Evolutionary conservation across 2,888 invertebrate species (phyloP), one percentile per base, ranked within the genome.

Genomic region (Parochlus steinenii): DNA sequence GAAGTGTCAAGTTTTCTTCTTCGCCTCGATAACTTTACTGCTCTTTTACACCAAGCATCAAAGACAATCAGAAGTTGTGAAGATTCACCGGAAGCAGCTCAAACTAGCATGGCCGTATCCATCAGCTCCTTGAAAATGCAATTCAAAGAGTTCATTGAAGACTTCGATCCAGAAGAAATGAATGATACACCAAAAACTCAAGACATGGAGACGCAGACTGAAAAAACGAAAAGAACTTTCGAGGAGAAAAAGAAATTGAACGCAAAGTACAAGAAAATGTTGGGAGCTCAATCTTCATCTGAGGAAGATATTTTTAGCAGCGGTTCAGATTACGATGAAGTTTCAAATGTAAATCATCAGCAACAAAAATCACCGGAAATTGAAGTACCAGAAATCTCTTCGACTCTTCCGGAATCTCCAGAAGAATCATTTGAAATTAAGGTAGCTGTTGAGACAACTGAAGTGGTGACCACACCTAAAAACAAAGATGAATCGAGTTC

Each of bases 221-320:
- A 19, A 23, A 19, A 7, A 11, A 20, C 14, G 20, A 31, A 31
- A 22, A 11, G 4, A 11, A 22, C 23, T 31, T 29, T 22, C 31
- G 18, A 31, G 18, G 19, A 31, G 12, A 25, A 11, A n/a, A 11
- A 7, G 11, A 17, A 31, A 20, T n/a, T 11, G 7, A 31, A 17
- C 11, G 31, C 18, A 31, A 19, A 7, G 11, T 11, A 4, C 18
- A 31, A 31, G 14, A 22, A 18, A 19, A 17, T 11, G 17, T n/a
- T 31, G 10, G 4, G 17, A 6, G 7, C 16, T 30, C 17, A 22
- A 19, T n/a, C n/a, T n/a, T n/a, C n/a, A 4, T 10, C 11, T 15
- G 12, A 20, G 12, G 31, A 31, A 8, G 6, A 7, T 6, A 15
- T 29, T 6, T 30, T 23, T 4, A 7, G 17, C 17, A 17, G 14